phyloP scores from a whole-genome alignment of 2,888 invertebrate species.

The Latrodectus hesperus region DNA sequence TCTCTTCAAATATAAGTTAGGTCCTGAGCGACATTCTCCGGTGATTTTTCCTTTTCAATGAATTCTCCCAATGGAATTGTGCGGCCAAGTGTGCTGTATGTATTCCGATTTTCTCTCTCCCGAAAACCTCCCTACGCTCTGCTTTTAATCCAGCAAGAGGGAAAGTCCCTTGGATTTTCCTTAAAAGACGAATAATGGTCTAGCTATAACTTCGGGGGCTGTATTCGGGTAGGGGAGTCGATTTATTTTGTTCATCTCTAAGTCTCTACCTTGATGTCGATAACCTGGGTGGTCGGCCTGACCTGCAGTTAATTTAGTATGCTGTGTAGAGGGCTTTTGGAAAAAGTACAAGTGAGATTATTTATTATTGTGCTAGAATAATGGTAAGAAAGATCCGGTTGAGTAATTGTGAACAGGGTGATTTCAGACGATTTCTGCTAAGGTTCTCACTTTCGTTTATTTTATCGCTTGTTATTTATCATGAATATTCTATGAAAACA shows the following conservation, averaged over 20 bases:
- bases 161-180: background rate
- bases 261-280: no score
- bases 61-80: conserved; percentile 25
- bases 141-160: background rate
- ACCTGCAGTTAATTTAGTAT: conserved; percentile 2
- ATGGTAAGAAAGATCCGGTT: no score
- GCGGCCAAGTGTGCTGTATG: conserved; percentile 37
- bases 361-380: no score
- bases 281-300: conserved; percentile 53
- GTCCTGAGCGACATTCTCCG: conserved; percentile 29
- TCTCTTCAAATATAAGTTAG: conserved; percentile 12
- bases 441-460: no score
- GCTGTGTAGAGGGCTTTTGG: background rate
- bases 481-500: no score
- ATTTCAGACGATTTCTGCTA: no score
- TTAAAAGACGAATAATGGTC: background rate
- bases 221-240: background rate
- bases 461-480: no score
- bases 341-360: background rate
- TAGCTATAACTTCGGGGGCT: background rate
- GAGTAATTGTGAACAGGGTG: no score
- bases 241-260: background rate
- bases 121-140: background rate
- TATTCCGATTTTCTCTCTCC: background rate
- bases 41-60: background rate